Evolutionary conservation across 2,797 vertebrate species (phyloP).

Genomic region (Anguilla pacifica): DNA sequence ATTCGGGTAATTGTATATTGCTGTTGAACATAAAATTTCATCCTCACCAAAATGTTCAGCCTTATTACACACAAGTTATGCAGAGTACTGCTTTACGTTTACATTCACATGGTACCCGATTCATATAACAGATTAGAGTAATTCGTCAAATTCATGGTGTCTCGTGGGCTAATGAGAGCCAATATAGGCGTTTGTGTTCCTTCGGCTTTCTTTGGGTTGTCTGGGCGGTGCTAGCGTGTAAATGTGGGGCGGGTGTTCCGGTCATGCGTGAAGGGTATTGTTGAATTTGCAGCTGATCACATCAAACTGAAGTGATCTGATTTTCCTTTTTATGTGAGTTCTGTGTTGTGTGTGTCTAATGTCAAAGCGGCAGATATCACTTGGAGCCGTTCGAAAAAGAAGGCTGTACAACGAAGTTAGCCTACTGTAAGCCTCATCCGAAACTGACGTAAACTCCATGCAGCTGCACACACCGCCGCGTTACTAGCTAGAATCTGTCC

Average conservation of each 20-base stretch:
- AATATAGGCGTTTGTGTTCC: background rate
- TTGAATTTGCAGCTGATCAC: conserved; percentile 23
- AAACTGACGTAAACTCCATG: background rate
- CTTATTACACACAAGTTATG: background rate
- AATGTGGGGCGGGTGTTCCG: conserved; percentile 22
- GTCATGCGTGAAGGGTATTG: conserved; percentile 15
- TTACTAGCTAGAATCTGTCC: background rate
- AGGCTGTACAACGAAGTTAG: too few relatives aligned
- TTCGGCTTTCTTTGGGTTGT: background rate
- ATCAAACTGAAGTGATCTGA: background rate
- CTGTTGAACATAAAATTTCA: background rate
- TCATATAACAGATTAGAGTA: background rate
- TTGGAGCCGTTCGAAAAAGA: background rate
- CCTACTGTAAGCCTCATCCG: background rate
- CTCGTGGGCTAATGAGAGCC: background rate
- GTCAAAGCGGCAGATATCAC: background rate
- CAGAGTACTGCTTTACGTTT: background rate
- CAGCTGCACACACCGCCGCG: background rate
- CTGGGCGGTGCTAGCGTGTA: conserved; percentile 18
- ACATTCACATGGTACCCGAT: background rate
- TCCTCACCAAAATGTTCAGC: background rate
- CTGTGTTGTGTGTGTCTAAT: background rate
- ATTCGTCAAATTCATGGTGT: background rate
- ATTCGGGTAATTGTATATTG: background rate
- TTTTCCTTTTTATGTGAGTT: background rate